Evolutionary conservation across 2,888 invertebrate genomes (phyloP), one percentile per base, ranked within the genome.

Genomic region (Dusona sp.): DNA sequence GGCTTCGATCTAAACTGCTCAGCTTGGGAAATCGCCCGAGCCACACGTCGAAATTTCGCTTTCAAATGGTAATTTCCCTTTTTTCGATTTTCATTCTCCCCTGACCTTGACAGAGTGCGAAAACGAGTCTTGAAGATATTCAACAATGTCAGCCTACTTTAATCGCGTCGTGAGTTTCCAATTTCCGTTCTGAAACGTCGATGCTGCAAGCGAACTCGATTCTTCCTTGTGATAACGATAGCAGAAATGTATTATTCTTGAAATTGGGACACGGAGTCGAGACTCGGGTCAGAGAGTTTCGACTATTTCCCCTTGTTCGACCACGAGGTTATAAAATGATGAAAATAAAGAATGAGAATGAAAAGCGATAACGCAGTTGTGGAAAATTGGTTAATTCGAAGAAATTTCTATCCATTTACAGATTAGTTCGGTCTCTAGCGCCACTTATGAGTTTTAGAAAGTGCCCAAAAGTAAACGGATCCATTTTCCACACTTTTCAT

Each of bases 151-250:
- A 70, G 19, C 22, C 70, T 48, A 48, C 48, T 70, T 19, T 29
- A 29, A 70, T n/a, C 70, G 29, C 1, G 4, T 6, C 45, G 48
- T n/a, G 45, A 70, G 29, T 48, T 70, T 70, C 45, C 70, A 25
- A 70, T 70, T 70, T 48, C 70, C 70, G 48, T 61, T 61, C 9
- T 16, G 0, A 61, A 29, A 16, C 29, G 61, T 70, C 48, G 70
- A 45, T 33, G 70, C 33, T 33, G 45, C 70, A 48, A 19, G 45
- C 19, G 67, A 70, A 70, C 45, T 70, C 9, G 45, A 70, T 38
- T 19, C 29, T 45, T 48, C 16, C 25, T 25, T 36, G 42, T 25
- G 70, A 70, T 48, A 70, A 45, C 45, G 70, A 45, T 45, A 70
- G 45, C 22, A 42, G 25, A 25, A 45, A 45, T 45, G 45, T 45